Evolutionary conservation across 2,888 invertebrate genomes (phyloP).

Genomic region (Ormia ochracea): DNA sequence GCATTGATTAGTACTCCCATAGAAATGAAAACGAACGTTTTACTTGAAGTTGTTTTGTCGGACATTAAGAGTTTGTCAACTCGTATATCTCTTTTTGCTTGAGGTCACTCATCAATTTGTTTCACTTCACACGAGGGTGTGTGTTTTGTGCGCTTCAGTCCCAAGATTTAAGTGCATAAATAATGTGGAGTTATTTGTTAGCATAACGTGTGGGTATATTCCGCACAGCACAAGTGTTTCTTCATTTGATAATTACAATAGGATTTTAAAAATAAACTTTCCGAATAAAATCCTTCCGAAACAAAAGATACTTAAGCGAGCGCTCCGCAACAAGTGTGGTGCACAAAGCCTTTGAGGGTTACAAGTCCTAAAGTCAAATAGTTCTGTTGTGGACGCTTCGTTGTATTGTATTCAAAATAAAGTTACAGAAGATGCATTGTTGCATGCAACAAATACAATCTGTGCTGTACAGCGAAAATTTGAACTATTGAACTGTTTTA

Average conservation of each 20-base stretch:
- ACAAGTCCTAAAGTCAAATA: no score
- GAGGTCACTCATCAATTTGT: conserved; percentile 62
- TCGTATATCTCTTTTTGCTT: conserved; percentile 41
- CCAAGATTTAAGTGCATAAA: neutral
- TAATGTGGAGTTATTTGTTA: neutral
- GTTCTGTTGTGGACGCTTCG: no score
- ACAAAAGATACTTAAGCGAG: no score
- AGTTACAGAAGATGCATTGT: conserved; percentile 15
- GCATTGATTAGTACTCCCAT: conserved; percentile 32
- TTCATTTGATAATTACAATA: conserved; percentile 3
- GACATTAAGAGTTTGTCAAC: conserved; percentile 24
- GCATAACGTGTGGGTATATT: conserved; percentile 43
- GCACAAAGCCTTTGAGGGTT: no score
- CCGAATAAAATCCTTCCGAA: no score
- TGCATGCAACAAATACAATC: conserved; percentile 29
- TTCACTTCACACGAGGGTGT: conserved; percentile 26
- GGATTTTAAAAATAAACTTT: no score
- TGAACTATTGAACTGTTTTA: conserved; percentile 21
- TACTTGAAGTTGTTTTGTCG: conserved; percentile 25
- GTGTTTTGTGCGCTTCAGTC: neutral
- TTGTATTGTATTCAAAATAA: conserved; percentile 19
- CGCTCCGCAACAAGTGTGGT: no score
- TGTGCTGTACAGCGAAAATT: conserved; percentile 31
- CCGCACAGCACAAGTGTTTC: conserved; percentile 34
- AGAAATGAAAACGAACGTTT: neutral